A percentile compares a stretch with the other conserved stretches of the same genome.
Conservation (phyloP, 2,797 vertebrate genomes). For the Sphaeramia orbicularis region DNA sequence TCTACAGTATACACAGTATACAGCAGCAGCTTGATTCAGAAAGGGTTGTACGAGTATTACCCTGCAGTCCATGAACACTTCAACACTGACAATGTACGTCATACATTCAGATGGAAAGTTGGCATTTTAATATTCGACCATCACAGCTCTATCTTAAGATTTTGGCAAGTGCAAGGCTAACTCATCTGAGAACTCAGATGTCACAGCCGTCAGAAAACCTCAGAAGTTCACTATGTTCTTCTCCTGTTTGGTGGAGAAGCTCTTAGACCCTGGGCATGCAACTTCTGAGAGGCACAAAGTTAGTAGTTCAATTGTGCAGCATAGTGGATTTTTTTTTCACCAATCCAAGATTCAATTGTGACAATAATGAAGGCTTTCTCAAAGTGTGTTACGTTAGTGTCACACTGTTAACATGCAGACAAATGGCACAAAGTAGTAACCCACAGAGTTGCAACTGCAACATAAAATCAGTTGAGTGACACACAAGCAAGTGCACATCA, state of each 20-base stretch:
- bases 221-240: not conserved
- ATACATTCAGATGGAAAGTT: constrained; percentile 41
- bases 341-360: not conserved
- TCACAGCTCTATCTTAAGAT: not conserved
- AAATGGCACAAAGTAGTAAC: constrained; percentile 42
- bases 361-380: constrained; percentile 1
- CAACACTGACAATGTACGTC: constrained; percentile 19
- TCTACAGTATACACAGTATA: constrained; percentile 62
- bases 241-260: not conserved
- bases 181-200: not conserved
- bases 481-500: not conserved
- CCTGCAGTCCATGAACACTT: constrained; percentile 1
- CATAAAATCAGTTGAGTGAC: not conserved
- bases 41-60: not conserved
- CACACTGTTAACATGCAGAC: constrained; percentile 19
- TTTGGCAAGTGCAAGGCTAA: constrained; percentile 45
- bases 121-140: constrained; percentile 10
- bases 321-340: not conserved
- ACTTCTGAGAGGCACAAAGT: constrained; percentile 23
- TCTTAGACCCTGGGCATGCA: not conserved
- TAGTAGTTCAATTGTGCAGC: not conserved
- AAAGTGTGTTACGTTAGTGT: not conserved
- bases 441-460: not conserved
- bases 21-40: constrained; percentile 25
- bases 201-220: not conserved